A percentile compares a stretch with the other conserved stretches of the same genome.
Conservation (phyloP, 2,888 invertebrate genomes). For the Ennomos quercinarius region DNA sequence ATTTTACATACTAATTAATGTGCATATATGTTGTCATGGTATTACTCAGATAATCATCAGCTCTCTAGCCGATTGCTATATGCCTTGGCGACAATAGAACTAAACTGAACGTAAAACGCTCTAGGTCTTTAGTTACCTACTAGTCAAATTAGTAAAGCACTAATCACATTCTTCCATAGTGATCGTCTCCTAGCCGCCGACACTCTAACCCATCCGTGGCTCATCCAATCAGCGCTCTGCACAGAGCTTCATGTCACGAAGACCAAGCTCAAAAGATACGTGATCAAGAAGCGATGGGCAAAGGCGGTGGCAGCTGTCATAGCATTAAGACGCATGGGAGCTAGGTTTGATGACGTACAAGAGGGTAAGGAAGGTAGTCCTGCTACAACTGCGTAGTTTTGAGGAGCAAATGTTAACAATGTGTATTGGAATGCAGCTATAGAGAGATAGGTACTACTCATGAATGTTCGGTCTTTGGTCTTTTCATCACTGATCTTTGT, state of each 20-base stretch:
- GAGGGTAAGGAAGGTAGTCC: slow-evolving; percentile 41
- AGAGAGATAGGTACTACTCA: too few species aligned
- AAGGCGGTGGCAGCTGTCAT: slow-evolving; percentile 95
- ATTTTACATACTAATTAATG: too few species aligned
- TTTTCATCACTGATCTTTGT: too few species aligned
- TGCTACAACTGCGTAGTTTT: neutral
- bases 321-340: slow-evolving; percentile 94
- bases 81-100: too few species aligned
- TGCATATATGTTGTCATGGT: too few species aligned
- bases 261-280: slow-evolving; percentile 93
- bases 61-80: too few species aligned
- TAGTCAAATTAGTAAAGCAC: neutral
- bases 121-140: too few species aligned
- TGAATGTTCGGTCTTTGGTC: too few species aligned
- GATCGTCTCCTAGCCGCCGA: slow-evolving; percentile 89
- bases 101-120: too few species aligned
- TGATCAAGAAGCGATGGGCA: slow-evolving; percentile 95
- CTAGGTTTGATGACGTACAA: slow-evolving; percentile 86
- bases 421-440: neutral
- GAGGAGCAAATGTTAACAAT: too few species aligned
- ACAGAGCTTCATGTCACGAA: slow-evolving; percentile 90
- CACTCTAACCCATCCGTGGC: slow-evolving; percentile 92
- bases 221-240: slow-evolving; percentile 87
- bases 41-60: too few species aligned
- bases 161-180: slow-evolving; percentile 72